Evolutionary conservation across 2,113 vertebrate genomes (phyloP), one percentile per base, ranked within the genome.

Genomic region (Mormyrus lacerda): DNA sequence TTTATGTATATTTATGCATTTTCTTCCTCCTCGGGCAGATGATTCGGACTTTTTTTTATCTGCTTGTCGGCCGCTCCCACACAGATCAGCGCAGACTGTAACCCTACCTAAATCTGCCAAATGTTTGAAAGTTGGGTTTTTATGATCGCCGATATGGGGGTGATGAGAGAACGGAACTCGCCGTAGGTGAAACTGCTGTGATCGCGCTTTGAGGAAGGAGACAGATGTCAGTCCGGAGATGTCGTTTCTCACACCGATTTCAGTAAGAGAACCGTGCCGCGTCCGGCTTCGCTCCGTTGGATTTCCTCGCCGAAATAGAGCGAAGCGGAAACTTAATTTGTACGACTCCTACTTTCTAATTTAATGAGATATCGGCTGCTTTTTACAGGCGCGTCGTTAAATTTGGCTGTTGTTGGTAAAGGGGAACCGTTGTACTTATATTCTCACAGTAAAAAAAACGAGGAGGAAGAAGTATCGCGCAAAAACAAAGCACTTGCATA

Each of bases 391-490:
- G 13, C 9, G 19, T 47, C 35, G 42, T 39, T 61, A 61, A 42
- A 83, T 89, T 83, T 24, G 35, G 35, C 13, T 27, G 9, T 55
- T 45, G 51, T 27, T 58, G 48, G 15, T 89, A 58, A 61, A n/a
- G 65, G 50, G 73, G 73, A 61, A 84, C 21, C 50, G 5, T 51
- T 24, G 31, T 42, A 13, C 35, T 83, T 89, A 42, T 79, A 48
- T 65, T 88, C 61, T 79, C 65, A 31, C 65, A n/a, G 58, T 47
- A 48, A 79, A 50, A 65, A 31, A 27, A 24, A 47, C 24, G 5
- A n/a, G 65, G 24, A 76, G 87, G 6, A 58, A 89, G 83, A 89
- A 51, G 61, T 76, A 53, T 83, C 86, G 86, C 82, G 39, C 69
- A 83, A 83, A 11, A 86, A 24, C 39, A 6, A 45, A 88, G 79